Evolutionary conservation across 2,113 vertebrate genomes (phyloP).

Genomic region (Mustelus asterias): DNA sequence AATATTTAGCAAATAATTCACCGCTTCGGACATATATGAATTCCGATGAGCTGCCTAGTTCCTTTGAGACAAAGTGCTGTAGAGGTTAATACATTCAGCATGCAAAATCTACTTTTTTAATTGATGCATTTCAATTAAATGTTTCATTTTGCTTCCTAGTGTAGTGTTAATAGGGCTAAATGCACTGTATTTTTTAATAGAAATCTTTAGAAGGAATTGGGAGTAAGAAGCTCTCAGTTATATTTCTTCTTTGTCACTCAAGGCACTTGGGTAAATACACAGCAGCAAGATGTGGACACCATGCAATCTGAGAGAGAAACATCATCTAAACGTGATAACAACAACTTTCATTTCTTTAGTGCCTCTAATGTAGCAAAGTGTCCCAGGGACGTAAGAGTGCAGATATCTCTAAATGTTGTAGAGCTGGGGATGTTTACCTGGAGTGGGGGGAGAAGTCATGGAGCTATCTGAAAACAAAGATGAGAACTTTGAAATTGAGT

Average conservation of each 20-base stretch:
- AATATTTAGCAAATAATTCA: conserved; percentile 33
- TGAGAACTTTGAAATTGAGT: neutral
- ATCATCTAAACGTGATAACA: neutral
- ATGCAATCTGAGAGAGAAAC: neutral
- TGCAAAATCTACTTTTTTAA: conserved; percentile 18
- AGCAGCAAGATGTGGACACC: neutral
- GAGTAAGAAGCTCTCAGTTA: neutral
- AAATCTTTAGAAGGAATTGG: neutral
- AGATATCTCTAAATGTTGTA: neutral
- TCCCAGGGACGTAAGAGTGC: neutral
- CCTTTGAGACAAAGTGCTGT: conserved; percentile 15
- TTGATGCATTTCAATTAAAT: conserved; percentile 26
- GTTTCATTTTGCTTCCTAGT: conserved; percentile 6
- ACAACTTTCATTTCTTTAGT: neutral
- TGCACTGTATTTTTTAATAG: neutral
- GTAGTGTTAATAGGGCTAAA: neutral
- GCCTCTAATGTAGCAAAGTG: neutral
- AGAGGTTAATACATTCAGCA: conserved; percentile 14
- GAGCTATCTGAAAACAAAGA: neutral
- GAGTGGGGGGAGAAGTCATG: neutral
- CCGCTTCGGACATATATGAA: conserved; percentile 12
- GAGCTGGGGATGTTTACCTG: neutral
- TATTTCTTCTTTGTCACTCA: neutral
- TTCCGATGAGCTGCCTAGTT: neutral
- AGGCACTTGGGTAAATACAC: neutral